Percentiles rank a stretch among this genome's conserved stretches.
phyloP scores from a whole-genome alignment of 2,888 invertebrate genomes.

The Dolomedes plantarius region DNA sequence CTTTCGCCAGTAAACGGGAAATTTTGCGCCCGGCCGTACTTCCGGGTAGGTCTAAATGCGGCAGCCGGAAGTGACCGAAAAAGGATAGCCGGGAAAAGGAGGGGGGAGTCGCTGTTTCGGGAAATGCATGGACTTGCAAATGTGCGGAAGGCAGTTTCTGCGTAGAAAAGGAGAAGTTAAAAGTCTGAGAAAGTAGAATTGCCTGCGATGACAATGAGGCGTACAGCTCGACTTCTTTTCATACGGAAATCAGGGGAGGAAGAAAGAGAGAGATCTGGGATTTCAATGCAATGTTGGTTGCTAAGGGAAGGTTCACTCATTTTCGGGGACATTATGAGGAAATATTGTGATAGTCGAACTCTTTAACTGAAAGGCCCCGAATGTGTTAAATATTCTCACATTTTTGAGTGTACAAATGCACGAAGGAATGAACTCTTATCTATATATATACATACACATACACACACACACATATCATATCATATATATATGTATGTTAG shows the following conservation, averaged over 20 bases:
- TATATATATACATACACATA: too few species aligned
- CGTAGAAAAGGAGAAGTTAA: background rate
- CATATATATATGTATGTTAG: too few species aligned
- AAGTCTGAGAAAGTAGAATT: slow-evolving; percentile 14
- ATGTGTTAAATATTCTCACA: too few species aligned
- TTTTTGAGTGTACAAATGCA: too few species aligned
- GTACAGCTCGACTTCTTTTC: background rate
- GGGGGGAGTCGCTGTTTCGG: background rate
- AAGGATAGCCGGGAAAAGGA: background rate
- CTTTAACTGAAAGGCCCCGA: too few species aligned
- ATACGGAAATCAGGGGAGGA: background rate
- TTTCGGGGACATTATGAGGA: too few species aligned
- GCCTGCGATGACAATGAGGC: background rate
- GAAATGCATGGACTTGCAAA: slow-evolving; percentile 22
- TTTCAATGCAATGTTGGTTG: too few species aligned
- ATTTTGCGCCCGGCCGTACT: slow-evolving; percentile 61
- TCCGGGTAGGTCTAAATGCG: slow-evolving; percentile 28
- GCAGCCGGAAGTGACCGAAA: slow-evolving; percentile 16
- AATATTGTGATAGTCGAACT: too few species aligned
- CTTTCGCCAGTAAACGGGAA: slow-evolving; percentile 16
- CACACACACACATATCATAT: too few species aligned
- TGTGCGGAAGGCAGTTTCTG: slow-evolving; percentile 1
- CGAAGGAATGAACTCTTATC: too few species aligned
- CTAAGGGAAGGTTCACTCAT: too few species aligned
- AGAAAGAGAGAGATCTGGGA: too few species aligned